Conservation (phyloP, 2,888 invertebrate genomes). For the Drosophila suboccidentalis region DNA sequence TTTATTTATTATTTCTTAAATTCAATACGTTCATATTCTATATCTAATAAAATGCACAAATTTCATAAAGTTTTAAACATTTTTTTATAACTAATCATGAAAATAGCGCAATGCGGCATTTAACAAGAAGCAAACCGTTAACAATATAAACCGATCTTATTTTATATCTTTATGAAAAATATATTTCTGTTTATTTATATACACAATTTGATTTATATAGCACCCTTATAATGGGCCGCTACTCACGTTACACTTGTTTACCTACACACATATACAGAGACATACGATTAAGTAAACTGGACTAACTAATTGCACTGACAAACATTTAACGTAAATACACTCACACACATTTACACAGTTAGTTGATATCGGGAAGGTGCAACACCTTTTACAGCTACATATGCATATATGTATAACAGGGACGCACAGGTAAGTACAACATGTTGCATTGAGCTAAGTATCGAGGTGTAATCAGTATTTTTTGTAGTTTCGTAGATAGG, state of each 20-base stretch:
- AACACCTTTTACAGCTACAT: constrained; percentile 11
- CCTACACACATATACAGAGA: constrained; percentile 26
- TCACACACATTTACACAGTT: constrained; percentile 26
- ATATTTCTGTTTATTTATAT: constrained; percentile 17
- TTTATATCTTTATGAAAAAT: constrained; percentile 39
- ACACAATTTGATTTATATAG: constrained; percentile 40
- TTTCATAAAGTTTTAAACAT: constrained; percentile 28
- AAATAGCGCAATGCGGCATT: constrained; percentile 33
- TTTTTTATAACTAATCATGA: constrained; percentile 46
- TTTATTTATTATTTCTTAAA: constrained; percentile 52
- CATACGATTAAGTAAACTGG: constrained; percentile 35
- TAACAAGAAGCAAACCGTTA: constrained; percentile 62
- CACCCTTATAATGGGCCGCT: not conserved
- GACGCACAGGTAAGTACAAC: constrained; percentile 35
- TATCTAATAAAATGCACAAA: constrained; percentile 67
- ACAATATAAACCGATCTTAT: constrained; percentile 37
- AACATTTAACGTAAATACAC: constrained; percentile 9
- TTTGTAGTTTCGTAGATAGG: constrained; percentile 29
- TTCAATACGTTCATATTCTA: constrained; percentile 57
- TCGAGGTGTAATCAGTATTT: constrained; percentile 16
- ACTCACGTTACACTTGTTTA: constrained; percentile 7
- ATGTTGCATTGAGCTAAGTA: constrained; percentile 52
- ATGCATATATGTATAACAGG: constrained; percentile 13
- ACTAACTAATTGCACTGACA: constrained; percentile 40
- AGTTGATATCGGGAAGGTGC: constrained; percentile 30